Percentiles rank a stretch among this genome's conserved stretches.
Evolutionary conservation across 2,113 vertebrate genomes (phyloP).

Genomic region (Thamnophis sirtalis): DNA sequence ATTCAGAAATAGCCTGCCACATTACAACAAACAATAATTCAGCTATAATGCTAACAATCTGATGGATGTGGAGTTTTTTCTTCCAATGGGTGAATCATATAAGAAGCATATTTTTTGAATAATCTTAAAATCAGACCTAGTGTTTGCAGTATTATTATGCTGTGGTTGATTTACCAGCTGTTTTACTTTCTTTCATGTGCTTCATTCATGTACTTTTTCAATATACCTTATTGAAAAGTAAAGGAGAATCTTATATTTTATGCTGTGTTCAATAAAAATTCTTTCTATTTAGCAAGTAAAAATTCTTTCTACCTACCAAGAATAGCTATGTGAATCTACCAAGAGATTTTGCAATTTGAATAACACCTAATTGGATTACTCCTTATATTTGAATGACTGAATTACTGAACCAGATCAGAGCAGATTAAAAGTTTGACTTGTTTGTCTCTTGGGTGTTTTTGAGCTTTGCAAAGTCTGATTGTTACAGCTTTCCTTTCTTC

Average conservation of each 20-base stretch:
- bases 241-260: not conserved
- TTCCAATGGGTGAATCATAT: not conserved
- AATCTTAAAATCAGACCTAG: not conserved
- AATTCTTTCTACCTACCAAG: not conserved
- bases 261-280: not conserved
- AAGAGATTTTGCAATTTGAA: not conserved
- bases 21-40: not conserved
- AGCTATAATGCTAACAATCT: not conserved
- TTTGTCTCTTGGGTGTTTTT: not conserved
- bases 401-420: not conserved
- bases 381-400: not conserved
- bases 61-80: not conserved
- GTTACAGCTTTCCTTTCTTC: not conserved
- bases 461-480: not conserved
- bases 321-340: not conserved
- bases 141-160: constrained; percentile 10
- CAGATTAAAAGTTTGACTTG: not conserved
- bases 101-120: constrained; percentile 18
- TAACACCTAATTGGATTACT: not conserved
- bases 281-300: not conserved
- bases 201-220: not conserved
- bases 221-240: not conserved
- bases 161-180: not conserved
- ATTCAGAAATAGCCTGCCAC: constrained; percentile 3
- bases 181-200: not conserved